Percentiles rank a stretch among this genome's conserved stretches.
These are phyloP conservation scores for Bubalus kerabau DNA, from an alignment of 2,113 vertebrate genomes.

Conservation along the genomic window DNA sequence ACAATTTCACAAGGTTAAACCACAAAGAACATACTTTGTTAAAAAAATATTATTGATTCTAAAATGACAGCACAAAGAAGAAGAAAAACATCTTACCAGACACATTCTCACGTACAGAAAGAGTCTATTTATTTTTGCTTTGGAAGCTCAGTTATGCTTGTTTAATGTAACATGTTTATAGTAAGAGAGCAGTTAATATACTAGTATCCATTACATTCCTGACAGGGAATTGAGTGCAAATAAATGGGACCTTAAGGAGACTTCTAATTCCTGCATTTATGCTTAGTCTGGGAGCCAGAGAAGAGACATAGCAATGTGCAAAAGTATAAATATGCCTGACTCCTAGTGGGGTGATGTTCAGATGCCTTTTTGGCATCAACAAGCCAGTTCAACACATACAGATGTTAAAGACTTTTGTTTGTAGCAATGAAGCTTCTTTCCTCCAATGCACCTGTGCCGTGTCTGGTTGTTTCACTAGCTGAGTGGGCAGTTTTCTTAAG, in stretches of 20 bases:
- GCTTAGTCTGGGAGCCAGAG: not conserved
- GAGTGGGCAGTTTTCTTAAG: not conserved
- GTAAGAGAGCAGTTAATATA: not conserved
- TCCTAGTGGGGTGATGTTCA: not conserved
- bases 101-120: not conserved
- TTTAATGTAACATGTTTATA: constrained; percentile 6
- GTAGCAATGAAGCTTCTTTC: not conserved
- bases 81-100: not conserved
- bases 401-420: not conserved
- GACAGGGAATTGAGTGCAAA: constrained; percentile 1
- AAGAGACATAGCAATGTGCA: not conserved
- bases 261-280: not conserved
- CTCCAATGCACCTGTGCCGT: not conserved
- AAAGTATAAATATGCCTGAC: not conserved
- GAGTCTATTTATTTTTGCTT: not conserved
- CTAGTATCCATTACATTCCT: constrained; percentile 1
- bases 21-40: not conserved
- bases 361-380: not conserved
- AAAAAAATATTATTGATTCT: not conserved
- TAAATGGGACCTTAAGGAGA: constrained; percentile 23
- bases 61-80: not conserved
- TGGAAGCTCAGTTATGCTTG: constrained; percentile 11
- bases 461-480: not conserved
- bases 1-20: not conserved
- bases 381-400: not conserved